These are phyloP conservation scores for Neomonachus schauinslandi DNA, from an alignment of 2,113 vertebrate genomes.

Conservation along the genomic window DNA sequence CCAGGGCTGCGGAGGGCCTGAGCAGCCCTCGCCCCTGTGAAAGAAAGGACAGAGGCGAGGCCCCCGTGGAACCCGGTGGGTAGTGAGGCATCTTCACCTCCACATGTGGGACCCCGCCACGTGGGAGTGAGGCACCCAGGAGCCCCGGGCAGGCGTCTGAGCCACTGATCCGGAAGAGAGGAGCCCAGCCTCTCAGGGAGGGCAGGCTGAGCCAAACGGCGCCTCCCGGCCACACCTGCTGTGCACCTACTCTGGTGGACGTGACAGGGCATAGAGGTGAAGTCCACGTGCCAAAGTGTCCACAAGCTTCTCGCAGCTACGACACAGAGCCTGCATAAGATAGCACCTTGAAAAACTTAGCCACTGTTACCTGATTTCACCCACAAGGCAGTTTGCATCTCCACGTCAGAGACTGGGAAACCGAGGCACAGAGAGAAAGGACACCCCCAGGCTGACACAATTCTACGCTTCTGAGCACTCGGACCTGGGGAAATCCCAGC, in stretches of 20 bases:
- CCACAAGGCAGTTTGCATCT: rapidly evolving
- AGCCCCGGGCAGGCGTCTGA: rapidly evolving
- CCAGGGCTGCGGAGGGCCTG: background rate
- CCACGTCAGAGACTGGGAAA: background rate
- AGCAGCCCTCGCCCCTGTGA: background rate
- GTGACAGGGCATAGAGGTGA: rapidly evolving
- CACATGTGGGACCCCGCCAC: rapidly evolving
- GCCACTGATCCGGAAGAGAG: background rate
- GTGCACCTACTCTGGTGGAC: background rate
- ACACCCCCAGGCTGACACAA: background rate
- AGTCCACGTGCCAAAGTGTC: background rate
- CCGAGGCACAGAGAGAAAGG: background rate
- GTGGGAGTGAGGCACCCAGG: background rate
- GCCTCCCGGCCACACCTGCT: background rate
- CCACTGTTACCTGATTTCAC: background rate
- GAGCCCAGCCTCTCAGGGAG: background rate
- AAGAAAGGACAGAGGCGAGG: rapidly evolving
- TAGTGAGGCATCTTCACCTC: rapidly evolving
- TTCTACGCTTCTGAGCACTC: background rate
- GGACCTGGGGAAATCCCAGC: background rate
- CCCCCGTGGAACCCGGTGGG: background rate
- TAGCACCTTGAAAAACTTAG: rapidly evolving
- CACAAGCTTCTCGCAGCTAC: background rate
- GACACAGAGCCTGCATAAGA: background rate
- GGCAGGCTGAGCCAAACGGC: background rate